Base-by-base conservation (phyloP, 2,888 invertebrate species). In the Drosophila tripunctata region DNA sequence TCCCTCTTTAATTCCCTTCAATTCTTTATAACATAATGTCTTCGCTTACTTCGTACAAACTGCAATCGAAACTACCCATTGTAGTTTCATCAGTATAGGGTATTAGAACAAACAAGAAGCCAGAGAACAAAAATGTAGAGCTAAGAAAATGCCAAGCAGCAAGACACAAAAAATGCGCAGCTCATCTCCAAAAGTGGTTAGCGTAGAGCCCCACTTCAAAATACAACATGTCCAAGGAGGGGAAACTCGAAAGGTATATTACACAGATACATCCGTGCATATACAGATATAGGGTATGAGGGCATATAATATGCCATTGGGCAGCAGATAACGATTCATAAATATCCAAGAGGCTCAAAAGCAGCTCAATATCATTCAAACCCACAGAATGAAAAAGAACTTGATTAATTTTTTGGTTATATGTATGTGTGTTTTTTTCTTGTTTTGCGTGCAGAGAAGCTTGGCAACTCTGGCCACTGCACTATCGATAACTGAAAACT, bases 151-250 rank as follows among this genome's bases (percentile, higher is more conserved):
- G 48, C 38, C 52, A 31, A 31, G 33, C 44, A 17, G 27, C 19
- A 38, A 17, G 14, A 54, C n/a, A n/a, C n/a, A 27, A 69, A 45
- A 69, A 66, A 57, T 60, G 81, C 75, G 66, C 79, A 73, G 76
- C 76, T 79, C 76, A 82, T 79, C 77, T 78, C 55, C 40, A 60
- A 63, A 82, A 76, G 79, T 74, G 79, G 74, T 63, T 82, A 67
- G 62, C 62, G 62, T 63, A 52, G 64, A 47, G 67, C 64, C n/a
- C n/a, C 68, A 75, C 75, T 71, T 76, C 63, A 56, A 57, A 41
- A 10, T 30, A 6, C 14, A 22, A 15, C 44, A 14, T 8, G 4
- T 0, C 1, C 27, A 10, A 14, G 27, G 41, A 8, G 2, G 14
- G 14, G 3, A 15, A 15, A n/a, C 4, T 22, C n/a, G 12, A 19